Conservation (phyloP, 2,888 invertebrate species). For the Hydroisotoma schaefferi region DNA sequence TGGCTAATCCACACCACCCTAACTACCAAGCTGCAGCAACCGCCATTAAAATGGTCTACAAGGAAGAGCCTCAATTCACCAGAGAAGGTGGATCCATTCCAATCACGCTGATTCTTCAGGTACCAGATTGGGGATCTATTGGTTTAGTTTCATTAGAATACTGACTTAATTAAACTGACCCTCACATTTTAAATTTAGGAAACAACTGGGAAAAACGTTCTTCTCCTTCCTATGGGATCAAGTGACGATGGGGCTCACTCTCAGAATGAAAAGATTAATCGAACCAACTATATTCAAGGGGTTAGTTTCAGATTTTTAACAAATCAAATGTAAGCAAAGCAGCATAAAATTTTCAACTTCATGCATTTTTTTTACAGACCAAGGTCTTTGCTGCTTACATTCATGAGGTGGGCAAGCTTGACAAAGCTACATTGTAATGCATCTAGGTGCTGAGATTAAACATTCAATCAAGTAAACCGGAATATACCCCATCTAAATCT, state of each 20-base stretch:
- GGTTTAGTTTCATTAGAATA: neutral
- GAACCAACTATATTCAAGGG: conserved; percentile 89
- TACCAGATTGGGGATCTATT: too few species aligned
- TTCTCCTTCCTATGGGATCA: conserved; percentile 90
- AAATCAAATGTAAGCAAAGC: neutral
- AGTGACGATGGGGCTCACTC: conserved; percentile 98
- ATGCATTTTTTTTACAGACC: conserved; percentile 64
- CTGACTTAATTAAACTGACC: neutral
- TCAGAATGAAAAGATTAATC: conserved; percentile 95
- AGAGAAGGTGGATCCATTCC: conserved; percentile 98
- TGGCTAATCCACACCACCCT: conserved; percentile 84
- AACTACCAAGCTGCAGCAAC: conserved; percentile 85
- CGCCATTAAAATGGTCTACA: conserved; percentile 80
- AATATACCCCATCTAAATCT: too few species aligned
- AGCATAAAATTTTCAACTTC: conserved; percentile 14
- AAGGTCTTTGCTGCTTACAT: conserved; percentile 88
- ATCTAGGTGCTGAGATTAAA: too few species aligned
- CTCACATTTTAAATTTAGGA: conserved; percentile 57
- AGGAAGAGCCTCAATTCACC: conserved; percentile 87
- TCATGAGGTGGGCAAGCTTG: conserved; percentile 62
- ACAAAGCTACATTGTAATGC: too few species aligned
- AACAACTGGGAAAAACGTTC: conserved; percentile 86
- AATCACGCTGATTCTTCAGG: conserved; percentile 80
- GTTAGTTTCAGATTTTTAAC: conserved; percentile 59
- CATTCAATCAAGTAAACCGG: too few species aligned